Evolutionary conservation across 2,113 vertebrate species (phyloP).

Genomic region (Myiozetetes cayanensis): DNA sequence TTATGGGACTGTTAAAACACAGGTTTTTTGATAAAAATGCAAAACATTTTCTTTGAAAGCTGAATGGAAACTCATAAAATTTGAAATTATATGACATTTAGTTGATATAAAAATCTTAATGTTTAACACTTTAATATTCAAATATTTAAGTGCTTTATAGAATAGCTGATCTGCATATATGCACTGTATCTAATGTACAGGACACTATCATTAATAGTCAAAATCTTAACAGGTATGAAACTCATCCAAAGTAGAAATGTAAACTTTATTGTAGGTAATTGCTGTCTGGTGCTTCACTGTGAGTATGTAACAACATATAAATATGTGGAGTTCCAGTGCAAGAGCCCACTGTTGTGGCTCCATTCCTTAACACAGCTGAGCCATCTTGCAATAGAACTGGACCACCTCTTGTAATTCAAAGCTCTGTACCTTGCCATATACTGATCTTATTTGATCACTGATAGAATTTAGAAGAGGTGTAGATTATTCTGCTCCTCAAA

Average conservation of each 20-base stretch:
- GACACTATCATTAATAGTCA: neutral
- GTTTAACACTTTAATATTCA: neutral
- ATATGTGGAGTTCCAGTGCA: neutral
- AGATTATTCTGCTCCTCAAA: neutral
- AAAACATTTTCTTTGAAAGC: neutral
- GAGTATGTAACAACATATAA: neutral
- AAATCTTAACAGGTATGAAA: neutral
- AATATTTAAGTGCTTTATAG: neutral
- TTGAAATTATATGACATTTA: neutral
- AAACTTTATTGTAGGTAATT: neutral
- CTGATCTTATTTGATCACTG: neutral
- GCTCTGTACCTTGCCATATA: neutral
- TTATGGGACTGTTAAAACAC: neutral
- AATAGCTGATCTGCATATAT: neutral
- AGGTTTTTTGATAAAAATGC: neutral
- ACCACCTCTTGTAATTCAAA: neutral
- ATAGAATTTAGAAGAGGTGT: neutral
- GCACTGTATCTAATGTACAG: neutral
- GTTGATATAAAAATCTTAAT: neutral
- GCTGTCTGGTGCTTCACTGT: neutral
- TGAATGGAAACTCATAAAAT: neutral
- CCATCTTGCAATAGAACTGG: neutral
- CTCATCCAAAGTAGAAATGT: neutral
- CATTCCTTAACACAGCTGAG: neutral
- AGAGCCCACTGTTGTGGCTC: neutral